phyloP scores from a whole-genome alignment of 2,797 vertebrate genomes.

The Capromys pilorides region DNA sequence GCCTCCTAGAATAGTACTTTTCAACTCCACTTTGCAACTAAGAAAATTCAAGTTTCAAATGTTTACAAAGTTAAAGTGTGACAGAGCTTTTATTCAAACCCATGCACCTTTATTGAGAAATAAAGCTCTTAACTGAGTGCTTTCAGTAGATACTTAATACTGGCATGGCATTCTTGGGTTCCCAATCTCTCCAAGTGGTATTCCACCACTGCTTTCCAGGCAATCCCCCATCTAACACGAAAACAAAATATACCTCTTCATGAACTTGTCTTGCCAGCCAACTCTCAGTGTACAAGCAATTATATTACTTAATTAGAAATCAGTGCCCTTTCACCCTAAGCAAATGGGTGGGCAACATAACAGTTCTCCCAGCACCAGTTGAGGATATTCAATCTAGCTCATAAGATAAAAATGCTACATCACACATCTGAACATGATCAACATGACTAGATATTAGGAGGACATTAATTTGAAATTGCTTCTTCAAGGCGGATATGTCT shows the following conservation, averaged over 20 bases:
- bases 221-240: not conserved
- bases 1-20: not conserved
- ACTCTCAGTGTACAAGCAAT: not conserved
- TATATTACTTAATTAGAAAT: not conserved
- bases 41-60: conserved; percentile 41
- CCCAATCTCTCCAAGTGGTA: not conserved
- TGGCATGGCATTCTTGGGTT: not conserved
- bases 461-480: conserved; percentile 38
- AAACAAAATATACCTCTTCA: conserved; percentile 39
- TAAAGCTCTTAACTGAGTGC: not conserved
- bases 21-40: not conserved
- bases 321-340: conserved; percentile 26
- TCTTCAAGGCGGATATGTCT: conserved; percentile 16
- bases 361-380: not conserved
- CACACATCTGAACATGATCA: conserved; percentile 1
- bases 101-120: conserved; percentile 27
- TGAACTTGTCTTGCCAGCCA: not conserved
- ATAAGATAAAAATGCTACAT: not conserved
- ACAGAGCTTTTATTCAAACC: conserved; percentile 8
- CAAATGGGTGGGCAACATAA: not conserved
- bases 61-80: not conserved
- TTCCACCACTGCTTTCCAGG: not conserved
- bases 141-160: not conserved
- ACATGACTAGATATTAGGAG: not conserved
- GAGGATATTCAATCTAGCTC: not conserved